Percentiles rank a stretch among this genome's conserved stretches.
These are phyloP conservation scores for Saguinus imperator DNA, from an alignment of 2,113 vertebrate species.

Conservation along the genomic window DNA sequence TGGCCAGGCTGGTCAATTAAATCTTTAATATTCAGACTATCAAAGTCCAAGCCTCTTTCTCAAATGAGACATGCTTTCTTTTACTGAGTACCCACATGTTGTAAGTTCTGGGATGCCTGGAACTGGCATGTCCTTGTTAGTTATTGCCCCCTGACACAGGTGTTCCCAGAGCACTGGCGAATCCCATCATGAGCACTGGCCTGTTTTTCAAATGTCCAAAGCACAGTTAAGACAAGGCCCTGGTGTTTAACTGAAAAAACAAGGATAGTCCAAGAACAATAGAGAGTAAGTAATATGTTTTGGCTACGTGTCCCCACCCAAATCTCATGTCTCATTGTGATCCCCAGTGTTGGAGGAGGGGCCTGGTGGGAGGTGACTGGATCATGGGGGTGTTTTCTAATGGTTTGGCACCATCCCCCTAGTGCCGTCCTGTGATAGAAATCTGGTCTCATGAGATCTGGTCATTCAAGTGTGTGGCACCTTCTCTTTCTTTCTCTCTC, in stretches of 20 bases:
- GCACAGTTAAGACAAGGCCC: not conserved
- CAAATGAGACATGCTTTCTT: not conserved
- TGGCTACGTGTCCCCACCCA: no score
- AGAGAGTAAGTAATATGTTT: not conserved
- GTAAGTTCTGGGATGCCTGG: not conserved
- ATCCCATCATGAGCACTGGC: not conserved
- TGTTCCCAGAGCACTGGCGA: not conserved
- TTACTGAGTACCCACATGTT: not conserved
- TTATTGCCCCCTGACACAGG: not conserved
- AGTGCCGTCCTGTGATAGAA: no score
- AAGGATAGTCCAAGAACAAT: not conserved
- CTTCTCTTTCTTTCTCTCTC: no score
- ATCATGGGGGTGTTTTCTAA: no score
- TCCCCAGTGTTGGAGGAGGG: no score
- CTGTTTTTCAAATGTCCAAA: conserved; percentile 26
- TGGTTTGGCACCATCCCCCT: no score
- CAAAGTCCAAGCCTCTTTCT: not conserved
- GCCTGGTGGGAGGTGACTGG: no score
- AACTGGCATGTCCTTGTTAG: not conserved
- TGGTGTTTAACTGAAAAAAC: not conserved
- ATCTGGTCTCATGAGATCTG: no score
- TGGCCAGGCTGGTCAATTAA: not conserved
- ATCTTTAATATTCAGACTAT: not conserved
- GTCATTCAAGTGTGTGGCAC: no score
- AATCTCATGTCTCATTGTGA: no score